Evolutionary conservation across 2,888 invertebrate genomes (phyloP), one percentile per base, ranked within the genome.

Genomic region (Calliphora vomitoria): DNA sequence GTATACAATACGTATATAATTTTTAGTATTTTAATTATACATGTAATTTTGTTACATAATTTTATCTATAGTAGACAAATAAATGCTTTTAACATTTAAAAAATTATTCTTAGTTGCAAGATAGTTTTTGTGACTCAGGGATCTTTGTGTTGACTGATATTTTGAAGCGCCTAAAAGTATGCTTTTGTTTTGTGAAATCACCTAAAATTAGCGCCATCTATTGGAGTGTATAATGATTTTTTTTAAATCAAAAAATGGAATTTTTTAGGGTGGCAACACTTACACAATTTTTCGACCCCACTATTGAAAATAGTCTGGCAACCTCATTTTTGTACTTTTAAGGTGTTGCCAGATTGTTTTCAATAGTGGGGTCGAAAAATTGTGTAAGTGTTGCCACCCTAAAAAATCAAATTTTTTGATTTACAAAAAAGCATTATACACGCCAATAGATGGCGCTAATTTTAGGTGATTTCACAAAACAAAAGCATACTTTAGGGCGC

Each of bases 401-500:
- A 4, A 35, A 35, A 35, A 62, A 35, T 1, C 8, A 4, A 6
- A 18, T 55, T 35, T 71, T 55, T 71, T 71, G 20, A 18, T 55
- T 18, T 5, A 25, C 18, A 8, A 35, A 71, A 71, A 11, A 8
- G 0, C 11, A 13, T 20, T 20, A 60, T 1, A 0, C 4, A 0
- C 18, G 25, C 0, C 20, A 58, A 60, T 55, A 74, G 74, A 74
- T 74, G 74, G 74, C 50, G 31, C n/a, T 25, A n/a, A 25, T 15
- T 25, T 44, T 25, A 20, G 0, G 15, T 38, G 31, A 31, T 31
- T 31, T 31, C 11, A 44, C 44, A 8, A 18, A 11, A 38, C 18
- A 64, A 44, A 25, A 68, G 68, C 68, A 68, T 68, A 68, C 55
- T 55, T 41, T 72, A 3, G 5, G 72, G 72, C 10, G 38, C 31